Percentiles rank a stretch among this genome's conserved stretches.
Conservation (phyloP, 2,113 vertebrate genomes). For the Dicaeum eximium region DNA sequence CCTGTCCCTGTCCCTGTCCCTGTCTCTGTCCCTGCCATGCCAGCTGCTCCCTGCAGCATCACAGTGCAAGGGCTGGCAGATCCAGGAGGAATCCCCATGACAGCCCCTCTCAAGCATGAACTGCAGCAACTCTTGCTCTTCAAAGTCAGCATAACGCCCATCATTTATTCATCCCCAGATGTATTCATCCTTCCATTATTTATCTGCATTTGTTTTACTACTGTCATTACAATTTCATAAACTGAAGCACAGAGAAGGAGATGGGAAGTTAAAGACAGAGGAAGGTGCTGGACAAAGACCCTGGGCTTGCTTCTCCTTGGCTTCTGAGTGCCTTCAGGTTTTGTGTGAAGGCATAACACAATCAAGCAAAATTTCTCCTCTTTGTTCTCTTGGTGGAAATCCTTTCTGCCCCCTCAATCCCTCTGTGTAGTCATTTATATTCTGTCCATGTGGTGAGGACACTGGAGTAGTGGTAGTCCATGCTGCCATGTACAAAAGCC, state of each 20-base stretch:
- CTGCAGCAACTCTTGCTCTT: background rate
- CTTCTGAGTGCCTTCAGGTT: background rate
- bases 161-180: slow-evolving; percentile 54
- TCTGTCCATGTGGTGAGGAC: background rate
- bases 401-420: background rate
- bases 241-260: background rate
- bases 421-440: background rate
- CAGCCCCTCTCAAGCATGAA: background rate
- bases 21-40: background rate
- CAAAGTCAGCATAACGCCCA: background rate
- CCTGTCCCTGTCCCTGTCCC: background rate
- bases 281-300: background rate
- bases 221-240: slow-evolving; percentile 56
- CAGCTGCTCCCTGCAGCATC: fast-evolving
- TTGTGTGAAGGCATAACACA: background rate
- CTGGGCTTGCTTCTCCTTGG: background rate
- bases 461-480: background rate
- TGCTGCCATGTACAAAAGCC: background rate
- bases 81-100: background rate
- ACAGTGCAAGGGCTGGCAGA: background rate
- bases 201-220: slow-evolving; percentile 38
- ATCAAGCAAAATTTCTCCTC: background rate
- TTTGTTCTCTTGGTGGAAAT: background rate
- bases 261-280: background rate
- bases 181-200: slow-evolving; percentile 42